Evolutionary conservation across 2,113 vertebrate genomes (phyloP).

Genomic region (Centrocercus urophasianus): DNA sequence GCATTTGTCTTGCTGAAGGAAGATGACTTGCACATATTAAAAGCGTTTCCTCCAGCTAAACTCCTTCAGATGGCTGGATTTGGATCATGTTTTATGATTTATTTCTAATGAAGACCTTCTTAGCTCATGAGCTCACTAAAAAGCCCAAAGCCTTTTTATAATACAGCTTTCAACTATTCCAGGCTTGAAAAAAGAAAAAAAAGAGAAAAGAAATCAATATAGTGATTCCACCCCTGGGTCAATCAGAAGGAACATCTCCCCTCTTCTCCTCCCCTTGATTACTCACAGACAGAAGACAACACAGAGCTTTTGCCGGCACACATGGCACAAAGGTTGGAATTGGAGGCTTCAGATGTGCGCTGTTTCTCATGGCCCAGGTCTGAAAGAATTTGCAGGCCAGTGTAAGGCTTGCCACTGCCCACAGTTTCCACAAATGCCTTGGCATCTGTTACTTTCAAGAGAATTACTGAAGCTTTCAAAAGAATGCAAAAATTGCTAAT

Average conservation of each 20-base stretch:
- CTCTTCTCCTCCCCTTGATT: background rate
- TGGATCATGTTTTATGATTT: background rate
- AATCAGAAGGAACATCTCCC: background rate
- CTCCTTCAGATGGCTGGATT: background rate
- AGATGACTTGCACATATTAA: background rate
- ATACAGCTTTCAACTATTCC: background rate
- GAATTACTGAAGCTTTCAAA: conserved; percentile 31
- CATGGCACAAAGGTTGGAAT: background rate
- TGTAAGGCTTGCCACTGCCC: background rate
- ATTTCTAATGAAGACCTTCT: conserved; percentile 14
- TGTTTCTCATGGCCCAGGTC: background rate
- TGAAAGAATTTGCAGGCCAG: background rate
- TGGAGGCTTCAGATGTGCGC: background rate
- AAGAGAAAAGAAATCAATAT: background rate
- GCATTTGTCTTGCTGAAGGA: background rate
- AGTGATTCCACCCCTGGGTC: background rate
- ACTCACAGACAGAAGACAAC: background rate
- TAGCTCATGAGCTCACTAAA: background rate
- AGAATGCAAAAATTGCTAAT: conserved; percentile 28
- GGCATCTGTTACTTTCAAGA: background rate
- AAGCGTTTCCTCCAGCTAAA: conserved; percentile 28
- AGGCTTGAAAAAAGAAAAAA: background rate
- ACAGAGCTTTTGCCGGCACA: background rate
- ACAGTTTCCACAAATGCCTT: background rate
- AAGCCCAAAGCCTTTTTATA: background rate